Conservation (phyloP, 2,113 vertebrate species). For the Myrmophylax atrothorax region DNA sequence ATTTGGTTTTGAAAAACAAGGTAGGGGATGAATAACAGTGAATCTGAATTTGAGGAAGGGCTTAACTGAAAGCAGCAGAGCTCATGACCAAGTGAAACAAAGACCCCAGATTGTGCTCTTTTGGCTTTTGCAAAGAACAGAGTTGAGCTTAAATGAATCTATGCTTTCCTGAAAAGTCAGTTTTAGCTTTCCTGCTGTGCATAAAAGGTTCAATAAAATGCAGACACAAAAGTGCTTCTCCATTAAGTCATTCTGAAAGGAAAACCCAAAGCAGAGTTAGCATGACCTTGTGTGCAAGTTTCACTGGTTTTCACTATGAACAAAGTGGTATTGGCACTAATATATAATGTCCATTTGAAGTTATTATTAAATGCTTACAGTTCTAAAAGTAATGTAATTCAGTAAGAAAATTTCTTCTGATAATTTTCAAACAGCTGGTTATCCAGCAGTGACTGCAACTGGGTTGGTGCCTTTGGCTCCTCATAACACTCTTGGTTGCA, state of each 20-base stretch:
- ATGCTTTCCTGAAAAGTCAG: not conserved
- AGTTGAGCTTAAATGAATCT: not conserved
- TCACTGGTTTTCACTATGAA: not conserved
- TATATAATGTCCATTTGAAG: not conserved
- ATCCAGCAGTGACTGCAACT: not conserved
- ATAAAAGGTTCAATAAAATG: not conserved
- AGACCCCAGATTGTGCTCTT: not conserved
- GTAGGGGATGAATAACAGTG: not conserved
- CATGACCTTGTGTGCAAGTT: fast-evolving
- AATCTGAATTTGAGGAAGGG: not conserved
- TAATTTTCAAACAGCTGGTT: not conserved
- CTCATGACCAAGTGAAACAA: not conserved
- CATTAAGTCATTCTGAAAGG: not conserved
- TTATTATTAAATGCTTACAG: not conserved
- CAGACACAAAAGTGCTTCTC: not conserved
- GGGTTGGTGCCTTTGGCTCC: not conserved
- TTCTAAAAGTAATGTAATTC: not conserved
- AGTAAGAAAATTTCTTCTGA: not conserved
- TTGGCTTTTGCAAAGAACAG: not conserved
- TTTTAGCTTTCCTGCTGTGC: not conserved
- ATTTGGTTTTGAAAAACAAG: not conserved
- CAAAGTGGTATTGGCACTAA: not conserved
- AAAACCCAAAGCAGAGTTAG: not conserved
- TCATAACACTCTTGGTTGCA: not conserved
- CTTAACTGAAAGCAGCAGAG: not conserved